Base-by-base conservation (phyloP, 2,113 vertebrate genomes). In the Pelobates fuscus region DNA sequence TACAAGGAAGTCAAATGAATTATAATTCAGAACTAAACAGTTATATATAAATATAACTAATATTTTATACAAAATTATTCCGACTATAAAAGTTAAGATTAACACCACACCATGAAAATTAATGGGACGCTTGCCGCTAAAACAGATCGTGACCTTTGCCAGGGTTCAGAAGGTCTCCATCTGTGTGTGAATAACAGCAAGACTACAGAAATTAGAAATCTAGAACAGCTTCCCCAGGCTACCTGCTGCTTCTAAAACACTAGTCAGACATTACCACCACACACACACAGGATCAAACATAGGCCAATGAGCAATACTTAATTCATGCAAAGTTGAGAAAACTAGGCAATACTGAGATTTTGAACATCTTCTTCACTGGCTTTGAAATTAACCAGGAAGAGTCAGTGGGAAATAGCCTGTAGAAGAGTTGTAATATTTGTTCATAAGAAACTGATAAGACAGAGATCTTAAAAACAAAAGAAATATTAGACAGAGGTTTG, bases 171-270 rank as follows among this genome's bases (percentile, higher is more conserved):
- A 92, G 93, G 92, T 95, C 91, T 64, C 92, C 95, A 95, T 96
- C 93, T 98, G 94, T 89, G 94, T 90, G 90, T 87, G 93, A 93
- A 92, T 90, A 93, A 90, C 80, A 77, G 87, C 82, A 79, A 88
- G 86, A 88, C 91, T 90, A 87, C 91, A 91, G 91, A 93, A 85
- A 91, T 92, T 87, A 91, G 94, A 92, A 95, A 92, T 92, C 92
- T 88, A 87, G 84, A 93, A 91, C 89, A 89, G 94, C 91, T 91
- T 94, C 87, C 91, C 92, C 90, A 83, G 94, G 89, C 94, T 95
- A 92, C 96, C 95, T 96, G 97, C 97, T 98, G 96, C 86, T 98
- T 91, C 90, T 91, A 92, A 98, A 98, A 99, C 95, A 98, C 88
- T 87, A 86, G 89, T 92, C 94, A 95, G 95, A 96, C 94, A 92